These are phyloP conservation scores for Cirrhinus molitorella DNA, from an alignment of 2,797 vertebrate genomes.

Conservation along the genomic window DNA sequence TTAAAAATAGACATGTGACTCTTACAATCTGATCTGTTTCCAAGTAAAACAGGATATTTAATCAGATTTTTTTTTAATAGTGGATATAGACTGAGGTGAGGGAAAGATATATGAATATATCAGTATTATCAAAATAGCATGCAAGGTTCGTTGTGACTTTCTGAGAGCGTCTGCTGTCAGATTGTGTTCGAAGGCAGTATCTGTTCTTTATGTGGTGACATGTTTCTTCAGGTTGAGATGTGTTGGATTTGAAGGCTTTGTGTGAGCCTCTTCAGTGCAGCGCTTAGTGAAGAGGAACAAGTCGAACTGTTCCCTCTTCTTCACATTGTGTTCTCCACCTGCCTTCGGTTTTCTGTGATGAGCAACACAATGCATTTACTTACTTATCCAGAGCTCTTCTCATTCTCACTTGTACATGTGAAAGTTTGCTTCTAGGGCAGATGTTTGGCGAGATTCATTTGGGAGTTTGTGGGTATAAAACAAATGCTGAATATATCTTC, in stretches of 20 bases:
- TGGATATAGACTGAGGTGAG: neutral
- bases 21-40: neutral
- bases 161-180: conserved; percentile 17
- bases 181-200: neutral
- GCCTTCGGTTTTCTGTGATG: neutral
- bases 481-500: neutral
- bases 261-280: neutral
- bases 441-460: neutral
- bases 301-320: neutral
- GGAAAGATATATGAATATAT: neutral
- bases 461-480: neutral
- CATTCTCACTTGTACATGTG: neutral
- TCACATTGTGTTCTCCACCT: neutral
- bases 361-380: neutral
- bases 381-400: conserved; percentile 17
- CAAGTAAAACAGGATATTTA: neutral
- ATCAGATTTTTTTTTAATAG: neutral
- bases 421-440: neutral
- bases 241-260: neutral
- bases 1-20: neutral
- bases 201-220: neutral
- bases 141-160: neutral
- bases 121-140: neutral
- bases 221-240: neutral
- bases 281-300: neutral